Evolutionary conservation across 2,888 invertebrate genomes (phyloP).

Genomic region (Dione vanillae): DNA sequence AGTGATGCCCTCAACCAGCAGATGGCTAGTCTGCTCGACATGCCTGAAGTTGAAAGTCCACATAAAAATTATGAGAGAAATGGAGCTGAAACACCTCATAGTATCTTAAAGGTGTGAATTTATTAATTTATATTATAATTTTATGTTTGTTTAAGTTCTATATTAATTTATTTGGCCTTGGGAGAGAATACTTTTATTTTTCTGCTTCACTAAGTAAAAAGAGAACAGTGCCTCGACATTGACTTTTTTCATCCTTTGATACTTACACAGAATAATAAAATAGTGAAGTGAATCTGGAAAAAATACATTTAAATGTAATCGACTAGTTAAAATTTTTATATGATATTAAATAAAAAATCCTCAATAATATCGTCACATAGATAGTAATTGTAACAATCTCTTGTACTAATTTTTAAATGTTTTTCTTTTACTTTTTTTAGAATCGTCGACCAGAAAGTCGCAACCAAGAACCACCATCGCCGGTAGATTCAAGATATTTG

Average conservation of each 20-base stretch:
- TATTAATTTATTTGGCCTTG: background rate
- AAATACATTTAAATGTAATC: no score
- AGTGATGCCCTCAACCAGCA: constrained; percentile 59
- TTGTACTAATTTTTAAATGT: no score
- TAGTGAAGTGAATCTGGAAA: no score
- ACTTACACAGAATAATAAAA: no score
- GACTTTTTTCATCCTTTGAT: no score
- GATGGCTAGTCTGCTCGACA: constrained; percentile 76
- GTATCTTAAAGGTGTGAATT: constrained; percentile 85
- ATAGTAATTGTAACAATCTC: no score
- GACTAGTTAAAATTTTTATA: no score
- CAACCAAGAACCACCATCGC: constrained; percentile 59
- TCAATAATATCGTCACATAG: no score
- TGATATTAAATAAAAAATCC: no score
- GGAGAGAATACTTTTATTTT: no score
- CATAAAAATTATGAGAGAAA: constrained; percentile 53
- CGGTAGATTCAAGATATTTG: constrained; percentile 67
- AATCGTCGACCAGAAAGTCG: constrained; percentile 49
- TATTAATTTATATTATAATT: background rate
- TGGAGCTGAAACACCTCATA: constrained; percentile 84
- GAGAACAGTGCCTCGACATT: no score
- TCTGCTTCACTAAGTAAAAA: no score
- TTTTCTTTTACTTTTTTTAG: constrained; percentile 39
- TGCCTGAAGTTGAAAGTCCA: constrained; percentile 81
- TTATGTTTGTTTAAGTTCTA: background rate